Conservation (phyloP, 2,888 invertebrate species). For the Amphimallon solstitiale region DNA sequence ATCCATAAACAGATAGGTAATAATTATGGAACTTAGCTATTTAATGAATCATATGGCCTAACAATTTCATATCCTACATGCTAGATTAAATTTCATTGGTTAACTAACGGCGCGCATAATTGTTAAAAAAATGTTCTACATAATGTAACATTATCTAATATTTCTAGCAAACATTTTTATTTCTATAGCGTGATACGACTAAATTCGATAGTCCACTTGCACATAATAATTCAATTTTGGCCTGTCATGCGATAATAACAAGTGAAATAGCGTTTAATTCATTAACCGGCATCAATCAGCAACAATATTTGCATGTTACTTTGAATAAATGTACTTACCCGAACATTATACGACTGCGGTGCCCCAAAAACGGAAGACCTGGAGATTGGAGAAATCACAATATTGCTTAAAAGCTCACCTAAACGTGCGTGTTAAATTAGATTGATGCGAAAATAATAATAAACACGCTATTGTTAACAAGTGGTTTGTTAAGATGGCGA, state of each 20-base stretch:
- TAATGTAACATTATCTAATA: slow-evolving; percentile 5
- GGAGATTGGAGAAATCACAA: slow-evolving; percentile 34
- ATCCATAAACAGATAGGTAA: slow-evolving; percentile 19
- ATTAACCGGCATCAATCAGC: slow-evolving; percentile 14
- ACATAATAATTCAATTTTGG: background rate
- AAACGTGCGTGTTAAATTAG: slow-evolving; percentile 40
- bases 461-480: slow-evolving; percentile 61
- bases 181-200: background rate
- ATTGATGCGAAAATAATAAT: slow-evolving; percentile 53
- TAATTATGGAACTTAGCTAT: background rate
- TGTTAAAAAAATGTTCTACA: slow-evolving; percentile 12
- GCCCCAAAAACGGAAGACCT: slow-evolving; percentile 30
- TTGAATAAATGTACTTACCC: slow-evolving; percentile 45
- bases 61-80: slow-evolving; percentile 17
- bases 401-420: slow-evolving; percentile 38
- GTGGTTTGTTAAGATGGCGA: slow-evolving; percentile 63
- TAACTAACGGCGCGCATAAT: slow-evolving; percentile 37
- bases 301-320: background rate
- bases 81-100: slow-evolving; percentile 38
- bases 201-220: slow-evolving; percentile 9
- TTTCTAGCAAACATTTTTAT: background rate
- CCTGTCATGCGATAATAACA: slow-evolving; percentile 11
- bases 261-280: slow-evolving; percentile 3
- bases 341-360: slow-evolving; percentile 45
- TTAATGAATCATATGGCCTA: slow-evolving; percentile 14